phyloP scores from a whole-genome alignment of 2,888 invertebrate species.

The Luperina testacea region DNA sequence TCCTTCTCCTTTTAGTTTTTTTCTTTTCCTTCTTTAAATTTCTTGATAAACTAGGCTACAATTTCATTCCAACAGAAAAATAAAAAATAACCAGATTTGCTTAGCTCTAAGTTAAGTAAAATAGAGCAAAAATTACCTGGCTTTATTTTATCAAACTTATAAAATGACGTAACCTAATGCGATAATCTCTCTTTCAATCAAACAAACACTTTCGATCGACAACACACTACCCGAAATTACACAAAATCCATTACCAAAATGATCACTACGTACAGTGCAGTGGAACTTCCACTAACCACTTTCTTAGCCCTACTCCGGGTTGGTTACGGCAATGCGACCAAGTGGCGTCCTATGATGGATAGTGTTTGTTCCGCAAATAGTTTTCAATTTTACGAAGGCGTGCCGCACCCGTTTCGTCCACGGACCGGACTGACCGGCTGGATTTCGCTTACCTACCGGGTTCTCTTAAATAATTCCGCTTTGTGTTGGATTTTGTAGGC shows the following conservation, averaged over 20 bases:
- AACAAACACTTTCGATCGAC: conserved; percentile 39
- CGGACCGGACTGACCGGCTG: conserved; percentile 37
- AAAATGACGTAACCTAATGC: not conserved
- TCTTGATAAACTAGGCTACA: not conserved
- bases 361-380: conserved; percentile 87
- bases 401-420: conserved; percentile 40
- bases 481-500: conserved; percentile 14
- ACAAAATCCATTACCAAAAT: conserved; percentile 61
- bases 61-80: no score
- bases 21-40: no score
- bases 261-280: conserved; percentile 15
- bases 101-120: not conserved
- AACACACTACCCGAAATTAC: conserved; percentile 45
- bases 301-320: conserved; percentile 46
- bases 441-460: conserved; percentile 62
- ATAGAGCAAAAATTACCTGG: not conserved
- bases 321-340: conserved; percentile 81
- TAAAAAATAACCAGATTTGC: no score
- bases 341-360: conserved; percentile 87
- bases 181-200: conserved; percentile 18
- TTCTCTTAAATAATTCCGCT: conserved; percentile 30
- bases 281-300: conserved; percentile 25
- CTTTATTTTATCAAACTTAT: not conserved
- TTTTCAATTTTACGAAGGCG: conserved; percentile 85
- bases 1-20: not conserved